Evolutionary conservation across 2,888 invertebrate genomes (phyloP).

Genomic region (Melinaea marsaeus): DNA sequence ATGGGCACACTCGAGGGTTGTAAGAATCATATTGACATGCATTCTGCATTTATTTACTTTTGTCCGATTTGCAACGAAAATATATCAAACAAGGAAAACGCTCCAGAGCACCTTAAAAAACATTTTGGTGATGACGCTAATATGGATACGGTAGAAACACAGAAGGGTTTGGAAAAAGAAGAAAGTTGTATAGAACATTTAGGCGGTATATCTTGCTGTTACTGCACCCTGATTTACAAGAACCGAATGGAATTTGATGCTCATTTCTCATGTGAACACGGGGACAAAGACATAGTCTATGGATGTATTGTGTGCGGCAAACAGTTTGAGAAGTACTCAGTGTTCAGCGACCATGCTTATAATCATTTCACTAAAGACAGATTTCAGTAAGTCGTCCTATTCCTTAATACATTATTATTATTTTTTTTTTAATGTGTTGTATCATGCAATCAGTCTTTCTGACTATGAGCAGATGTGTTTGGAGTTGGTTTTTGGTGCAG

Average conservation of each 20-base stretch:
- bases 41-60: conserved; percentile 50
- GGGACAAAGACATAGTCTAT: conserved; percentile 59
- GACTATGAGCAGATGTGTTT: too few species aligned
- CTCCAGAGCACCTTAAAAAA: conserved; percentile 50
- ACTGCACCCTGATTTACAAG: conserved; percentile 71
- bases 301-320: conserved; percentile 78
- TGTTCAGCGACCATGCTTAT: conserved; percentile 77
- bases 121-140: conserved; percentile 53
- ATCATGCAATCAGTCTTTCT: too few species aligned
- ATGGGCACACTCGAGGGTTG: conserved; percentile 53
- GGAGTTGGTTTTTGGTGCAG: conserved; percentile 22
- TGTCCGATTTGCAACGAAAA: conserved; percentile 62
- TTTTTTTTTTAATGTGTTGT: too few species aligned
- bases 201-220: conserved; percentile 73
- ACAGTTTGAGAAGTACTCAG: conserved; percentile 71
- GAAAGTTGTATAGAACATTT: conserved; percentile 64
- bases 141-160: conserved; percentile 36
- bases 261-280: conserved; percentile 71
- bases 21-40: conserved; percentile 58
- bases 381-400: conserved; percentile 57
- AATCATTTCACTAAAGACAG: conserved; percentile 64
- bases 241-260: conserved; percentile 72
- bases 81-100: conserved; percentile 44
- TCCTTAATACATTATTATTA: too few species aligned
- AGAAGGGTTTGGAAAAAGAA: conserved; percentile 45